Evolutionary conservation across 2,797 vertebrate genomes (phyloP), one percentile per base, ranked within the genome.

Genomic region (Lerista edwardsae): DNA sequence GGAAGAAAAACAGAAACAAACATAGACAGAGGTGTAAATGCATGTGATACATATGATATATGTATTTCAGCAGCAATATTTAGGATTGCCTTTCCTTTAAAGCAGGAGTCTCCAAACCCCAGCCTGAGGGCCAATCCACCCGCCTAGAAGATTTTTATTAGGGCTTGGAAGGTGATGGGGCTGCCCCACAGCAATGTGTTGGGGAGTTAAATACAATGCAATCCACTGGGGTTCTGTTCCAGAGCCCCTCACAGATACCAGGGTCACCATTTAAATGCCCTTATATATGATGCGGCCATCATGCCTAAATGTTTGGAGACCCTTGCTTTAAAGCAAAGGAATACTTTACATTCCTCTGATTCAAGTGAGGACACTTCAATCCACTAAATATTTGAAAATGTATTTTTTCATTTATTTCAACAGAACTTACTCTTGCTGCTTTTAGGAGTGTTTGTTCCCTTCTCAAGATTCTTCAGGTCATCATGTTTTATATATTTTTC

Each of bases 371-470:
- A 27, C 6, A 84, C 81, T 3, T 59, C 39, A 84, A 65, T 83
- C 78, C 19, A 85, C 73, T 80, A 82, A 75, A 14, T 14, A 6
- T 67, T 87, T 36, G 44, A 5, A 72, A 84, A 72, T 77, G 31
- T 71, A 69, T 55, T 41, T 34, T 62, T 61, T n/a, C 41, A 67
- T 80, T 57, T 80, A n/a, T 67, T 21, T 67, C 3, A 80, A 59
- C 1, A 81, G 19, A 61, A 93, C 97, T 97, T 95, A 99, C 98
- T 96, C 82, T 94, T 95, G 82, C 90, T 95, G 69, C 91, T 93
- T 72, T 95, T 92, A 79, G 95, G 94, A 6, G 95, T 93, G 82
- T 96, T 96, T 79, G 83, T 82, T 31, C 87, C 93, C 84, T 97
- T 96, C 82, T 96, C 94, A 69, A 93, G 79, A 65, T 91, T 89